Base-by-base conservation (phyloP, 2,888 invertebrate species). In the Drosophila leonis region DNA sequence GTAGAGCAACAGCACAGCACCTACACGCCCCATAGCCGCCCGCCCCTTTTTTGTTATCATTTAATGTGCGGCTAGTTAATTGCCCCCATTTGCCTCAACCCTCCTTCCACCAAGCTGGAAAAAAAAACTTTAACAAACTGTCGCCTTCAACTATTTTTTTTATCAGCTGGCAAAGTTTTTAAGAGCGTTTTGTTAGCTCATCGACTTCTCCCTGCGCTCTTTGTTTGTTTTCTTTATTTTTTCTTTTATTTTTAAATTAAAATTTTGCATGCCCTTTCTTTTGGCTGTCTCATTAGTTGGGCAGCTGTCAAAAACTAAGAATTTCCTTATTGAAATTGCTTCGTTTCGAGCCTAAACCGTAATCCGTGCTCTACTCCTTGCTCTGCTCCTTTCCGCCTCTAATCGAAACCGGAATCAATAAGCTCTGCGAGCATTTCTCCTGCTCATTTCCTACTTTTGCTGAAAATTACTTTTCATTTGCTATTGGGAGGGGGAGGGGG, bases 31-130 rank as follows among this genome's bases (percentile, higher is more conserved):
- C 42, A 7, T 29, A 20, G n/a, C n/a, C 18, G 29, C 15, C 35
- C 55, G 39, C 44, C 33, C 44, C 57, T 18, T 64, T 62, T 44
- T 68, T 79, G 80, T 82, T 84, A 84, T 82, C 82, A 82, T 80
- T 82, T 78, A 78, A 84, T 82, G 84, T 75, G 78, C 76, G 74
- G 80, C 80, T 82, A 82, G 87, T 84, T 84, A 87, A 84, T 84
- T 87, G 82, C 78, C 67, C 48, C 61, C 44, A n/a, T 56, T 33
- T 10, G 27, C 10, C n/a, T 24, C 52, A 2, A 10, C n/a, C 37
- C 33, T 13, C 62, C 41, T 20, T 13, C 9, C 1, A 15, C 3
- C 18, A n/a, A 31, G 18, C 31, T 37, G 44, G 13, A 27, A 27
- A 59, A 72, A 72, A 80, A 62, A 81, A 83, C 65, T 78, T 80